These are phyloP conservation scores for Drosophila baimaii DNA, from an alignment of 1,140 invertebrate genomes.

Conservation along the genomic window DNA sequence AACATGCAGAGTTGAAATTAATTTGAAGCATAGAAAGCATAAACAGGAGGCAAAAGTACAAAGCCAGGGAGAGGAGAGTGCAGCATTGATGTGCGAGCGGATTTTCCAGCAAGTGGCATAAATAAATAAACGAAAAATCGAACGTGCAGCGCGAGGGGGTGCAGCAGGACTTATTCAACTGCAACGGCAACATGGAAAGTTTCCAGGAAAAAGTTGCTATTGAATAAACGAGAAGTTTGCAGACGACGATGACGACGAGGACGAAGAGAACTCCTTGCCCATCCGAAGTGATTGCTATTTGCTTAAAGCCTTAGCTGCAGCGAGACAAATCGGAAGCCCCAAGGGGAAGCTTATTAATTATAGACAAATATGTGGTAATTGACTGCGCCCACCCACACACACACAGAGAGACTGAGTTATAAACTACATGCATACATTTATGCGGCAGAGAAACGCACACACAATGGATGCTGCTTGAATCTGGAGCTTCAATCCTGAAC, in stretches of 20 bases:
- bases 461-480: slow-evolving; percentile 11
- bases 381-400: slow-evolving; percentile 45
- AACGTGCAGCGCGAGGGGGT: slow-evolving; percentile 5
- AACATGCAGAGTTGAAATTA: no score
- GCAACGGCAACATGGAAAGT: slow-evolving; percentile 16
- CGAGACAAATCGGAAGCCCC: slow-evolving; percentile 21
- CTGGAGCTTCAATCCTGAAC: slow-evolving; percentile 25
- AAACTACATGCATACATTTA: background rate
- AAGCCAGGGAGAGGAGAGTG: background rate
- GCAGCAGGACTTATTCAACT: slow-evolving; percentile 18
- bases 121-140: slow-evolving; percentile 66
- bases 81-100: background rate
- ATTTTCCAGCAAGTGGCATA: slow-evolving; percentile 53
- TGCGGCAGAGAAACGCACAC: background rate
- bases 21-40: slow-evolving; percentile 58
- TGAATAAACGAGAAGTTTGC: slow-evolving; percentile 49
- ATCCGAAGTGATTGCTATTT: slow-evolving; percentile 43
- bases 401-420: slow-evolving; percentile 15
- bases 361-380: slow-evolving; percentile 80
- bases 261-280: background rate
- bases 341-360: slow-evolving; percentile 60
- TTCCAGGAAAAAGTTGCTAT: slow-evolving; percentile 26
- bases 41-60: slow-evolving; percentile 17
- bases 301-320: slow-evolving; percentile 28
- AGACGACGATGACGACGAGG: slow-evolving; percentile 20